Percentiles rank a stretch among this genome's conserved stretches.
Conservation (phyloP, 2,797 vertebrate genomes). For the Bryconaethiops microstoma region DNA sequence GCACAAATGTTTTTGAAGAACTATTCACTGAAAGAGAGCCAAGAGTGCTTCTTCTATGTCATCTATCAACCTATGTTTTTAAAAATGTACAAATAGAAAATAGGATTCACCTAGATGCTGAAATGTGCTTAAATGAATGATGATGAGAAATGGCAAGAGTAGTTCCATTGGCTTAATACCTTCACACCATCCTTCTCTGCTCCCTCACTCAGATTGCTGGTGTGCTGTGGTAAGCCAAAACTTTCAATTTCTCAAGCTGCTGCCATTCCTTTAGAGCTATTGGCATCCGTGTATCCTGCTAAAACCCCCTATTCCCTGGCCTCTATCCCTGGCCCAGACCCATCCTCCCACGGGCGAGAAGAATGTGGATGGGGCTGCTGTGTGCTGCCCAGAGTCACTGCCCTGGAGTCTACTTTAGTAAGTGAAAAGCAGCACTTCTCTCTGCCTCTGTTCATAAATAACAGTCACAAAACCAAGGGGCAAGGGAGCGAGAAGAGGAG, state of each 20-base stretch:
- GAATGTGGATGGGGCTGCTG: background rate
- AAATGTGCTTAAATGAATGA: background rate
- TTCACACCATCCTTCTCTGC: background rate
- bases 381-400: conserved; percentile 35
- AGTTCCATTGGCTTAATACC: background rate
- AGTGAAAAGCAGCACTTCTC: conserved; percentile 18
- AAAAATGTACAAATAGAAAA: background rate
- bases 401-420: conserved; percentile 42
- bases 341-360: conserved; percentile 3
- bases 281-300: conserved; percentile 25
- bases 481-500: conserved; percentile 21
- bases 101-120: background rate
- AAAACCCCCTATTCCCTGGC: conserved; percentile 9
- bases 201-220: background rate
- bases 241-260: conserved; percentile 24
- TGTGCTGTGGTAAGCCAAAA: conserved; percentile 7
- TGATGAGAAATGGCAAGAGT: background rate
- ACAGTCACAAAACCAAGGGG: conserved; percentile 35
- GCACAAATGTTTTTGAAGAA: background rate
- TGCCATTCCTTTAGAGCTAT: conserved; percentile 10
- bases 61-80: background rate
- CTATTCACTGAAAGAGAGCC: background rate
- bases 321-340: background rate
- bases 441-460: conserved; percentile 43
- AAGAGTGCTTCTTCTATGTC: background rate